Base-by-base conservation (phyloP, 2,888 invertebrate species). In the Willowsia nigromaculata region DNA sequence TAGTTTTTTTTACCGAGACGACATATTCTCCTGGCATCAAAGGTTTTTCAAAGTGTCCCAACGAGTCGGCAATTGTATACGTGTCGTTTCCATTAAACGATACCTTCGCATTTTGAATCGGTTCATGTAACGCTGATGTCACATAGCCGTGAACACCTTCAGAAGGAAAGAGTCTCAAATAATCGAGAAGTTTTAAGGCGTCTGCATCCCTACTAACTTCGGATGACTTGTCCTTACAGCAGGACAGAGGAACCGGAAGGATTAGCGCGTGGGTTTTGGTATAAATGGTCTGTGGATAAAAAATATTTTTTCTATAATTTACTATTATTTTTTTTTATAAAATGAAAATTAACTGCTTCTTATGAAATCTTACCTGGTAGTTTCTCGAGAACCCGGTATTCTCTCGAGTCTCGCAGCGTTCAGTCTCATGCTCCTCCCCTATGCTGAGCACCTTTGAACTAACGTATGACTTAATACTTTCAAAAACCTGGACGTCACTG, bases 31-130 rank as follows among this genome's bases (percentile, higher is more conserved):
- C 92, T 22, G 83, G 76, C 1, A 87, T 90, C 25, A 92, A 50
- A 5, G 92, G 92, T 80, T 92, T 92, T 47, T 92, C 92, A 89
- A 92, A 92, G 47, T 91, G 92, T 9, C 92, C 93, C 11, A 92
- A 33, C n/a, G 90, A 82, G 74, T 93, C 92, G 0, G 92, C 90
- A 56, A 89, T 65, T 0, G 91, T 88, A 22, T 78, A 83, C 1
- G 92, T 92, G 15, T 71, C 84, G 50, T 92, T 92, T 7, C 85
- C 84, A n/a, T 88, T 90, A 83, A 93, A 92, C 11, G 68, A 59
- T 6, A 93, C 25, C 71, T 88, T 82, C 25, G 91, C 92, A 76
- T 91, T 91, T 27, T 80, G 71, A 15, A 93, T 65, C 0, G 93
- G 93, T 30, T 91, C 92, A 65, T 92, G 91, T 0, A 88, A 53